These are phyloP conservation scores for Phyllopteryx taeniolatus DNA, from an alignment of 2,113 vertebrate species.

Conservation along the genomic window DNA sequence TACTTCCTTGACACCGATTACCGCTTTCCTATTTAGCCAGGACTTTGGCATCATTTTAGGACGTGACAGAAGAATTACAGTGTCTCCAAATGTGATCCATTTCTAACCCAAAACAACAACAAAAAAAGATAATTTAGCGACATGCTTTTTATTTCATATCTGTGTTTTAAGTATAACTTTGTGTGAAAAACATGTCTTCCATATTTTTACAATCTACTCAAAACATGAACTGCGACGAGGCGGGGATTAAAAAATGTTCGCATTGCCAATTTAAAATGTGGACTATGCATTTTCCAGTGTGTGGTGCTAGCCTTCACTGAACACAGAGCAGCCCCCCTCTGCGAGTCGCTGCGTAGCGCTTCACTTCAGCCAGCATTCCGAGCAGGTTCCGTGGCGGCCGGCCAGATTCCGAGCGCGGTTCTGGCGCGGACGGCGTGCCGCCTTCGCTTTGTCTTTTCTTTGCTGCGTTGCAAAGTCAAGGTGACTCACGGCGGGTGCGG, in stretches of 20 bases:
- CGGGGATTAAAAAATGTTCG: too few species aligned
- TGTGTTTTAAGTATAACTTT: too few species aligned
- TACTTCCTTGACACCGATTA: too few species aligned
- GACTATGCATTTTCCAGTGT: neutral
- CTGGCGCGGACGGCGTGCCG: slow-evolving; percentile 22
- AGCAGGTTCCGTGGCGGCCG: slow-evolving; percentile 23
- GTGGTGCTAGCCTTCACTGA: neutral
- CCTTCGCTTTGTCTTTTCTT: neutral
- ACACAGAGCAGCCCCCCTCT: neutral
- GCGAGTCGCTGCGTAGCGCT: slow-evolving; percentile 22
- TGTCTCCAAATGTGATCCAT: neutral
- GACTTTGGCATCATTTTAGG: too few species aligned
- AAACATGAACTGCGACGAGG: too few species aligned
- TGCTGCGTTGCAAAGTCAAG: slow-evolving; percentile 36
- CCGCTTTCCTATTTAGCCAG: too few species aligned
- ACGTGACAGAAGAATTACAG: too few species aligned
- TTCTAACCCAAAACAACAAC: neutral
- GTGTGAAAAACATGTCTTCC: too few species aligned
- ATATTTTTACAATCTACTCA: too few species aligned
- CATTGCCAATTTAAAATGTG: neutral
- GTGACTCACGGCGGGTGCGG: slow-evolving; percentile 52
- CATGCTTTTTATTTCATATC: neutral
- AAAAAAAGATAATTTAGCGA: neutral
- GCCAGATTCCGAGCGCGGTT: neutral
- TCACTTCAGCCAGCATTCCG: slow-evolving; percentile 18